These are phyloP conservation scores for Nyctibius grandis DNA, from an alignment of 2,797 vertebrate genomes.

Conservation along the genomic window DNA sequence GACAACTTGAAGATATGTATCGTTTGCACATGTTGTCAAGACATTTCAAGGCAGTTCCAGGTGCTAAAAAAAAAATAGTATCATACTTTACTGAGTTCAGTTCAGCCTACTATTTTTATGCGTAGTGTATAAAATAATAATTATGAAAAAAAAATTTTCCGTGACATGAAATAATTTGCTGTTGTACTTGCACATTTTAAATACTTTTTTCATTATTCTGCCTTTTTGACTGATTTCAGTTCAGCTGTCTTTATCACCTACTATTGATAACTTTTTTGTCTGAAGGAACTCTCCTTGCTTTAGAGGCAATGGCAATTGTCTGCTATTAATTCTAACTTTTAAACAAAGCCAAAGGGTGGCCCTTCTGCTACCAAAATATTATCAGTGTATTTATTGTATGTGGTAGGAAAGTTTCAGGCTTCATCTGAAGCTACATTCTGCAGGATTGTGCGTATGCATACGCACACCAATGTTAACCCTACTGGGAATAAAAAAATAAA, in stretches of 20 bases:
- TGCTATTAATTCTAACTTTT: neutral
- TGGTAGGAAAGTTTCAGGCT: neutral
- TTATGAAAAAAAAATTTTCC: neutral
- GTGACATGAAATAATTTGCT: neutral
- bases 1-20: neutral
- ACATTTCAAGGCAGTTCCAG: neutral
- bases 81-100: neutral
- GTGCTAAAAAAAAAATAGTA: neutral
- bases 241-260: neutral
- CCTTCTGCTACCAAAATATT: neutral
- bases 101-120: neutral
- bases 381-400: neutral
- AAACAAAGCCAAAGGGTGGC: neutral
- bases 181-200: neutral
- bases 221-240: neutral
- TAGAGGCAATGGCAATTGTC: neutral
- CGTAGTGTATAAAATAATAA: neutral
- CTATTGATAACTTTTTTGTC: neutral
- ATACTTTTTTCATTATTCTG: neutral
- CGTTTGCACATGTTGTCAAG: neutral
- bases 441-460: neutral
- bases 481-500: neutral
- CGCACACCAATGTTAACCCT: neutral
- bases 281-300: neutral
- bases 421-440: neutral